These are phyloP conservation scores for Menidia beryllina DNA, from an alignment of 2,113 vertebrate species.

Conservation along the genomic window DNA sequence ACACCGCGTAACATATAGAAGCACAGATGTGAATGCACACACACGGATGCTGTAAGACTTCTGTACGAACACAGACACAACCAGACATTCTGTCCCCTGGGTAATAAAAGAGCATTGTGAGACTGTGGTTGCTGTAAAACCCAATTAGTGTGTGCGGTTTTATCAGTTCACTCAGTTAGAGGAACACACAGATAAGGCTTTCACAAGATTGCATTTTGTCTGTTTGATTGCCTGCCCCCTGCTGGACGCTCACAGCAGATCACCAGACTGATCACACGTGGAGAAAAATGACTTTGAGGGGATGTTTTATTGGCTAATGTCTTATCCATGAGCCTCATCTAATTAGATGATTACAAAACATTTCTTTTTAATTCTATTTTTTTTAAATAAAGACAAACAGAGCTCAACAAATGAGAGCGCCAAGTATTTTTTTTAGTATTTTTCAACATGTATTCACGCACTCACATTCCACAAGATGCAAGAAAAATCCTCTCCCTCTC, in stretches of 20 bases:
- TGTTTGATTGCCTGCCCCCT: slow-evolving; percentile 61
- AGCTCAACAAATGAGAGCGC: slow-evolving; percentile 14
- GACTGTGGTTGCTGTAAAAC: slow-evolving; percentile 76
- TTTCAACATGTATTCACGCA: slow-evolving; percentile 2
- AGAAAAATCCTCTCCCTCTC: background rate
- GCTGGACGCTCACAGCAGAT: slow-evolving; percentile 61
- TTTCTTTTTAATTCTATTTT: too few species aligned
- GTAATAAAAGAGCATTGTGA: slow-evolving; percentile 77
- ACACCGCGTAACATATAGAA: slow-evolving; percentile 31
- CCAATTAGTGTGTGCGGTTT: slow-evolving; percentile 78
- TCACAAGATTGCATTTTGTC: slow-evolving; percentile 25
- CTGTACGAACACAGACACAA: slow-evolving; percentile 58
- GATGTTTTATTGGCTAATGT: slow-evolving; percentile 38
- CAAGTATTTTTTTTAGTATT: slow-evolving; percentile 10
- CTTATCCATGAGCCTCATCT: slow-evolving; percentile 41
- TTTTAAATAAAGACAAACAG: slow-evolving; percentile 43
- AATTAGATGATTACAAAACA: slow-evolving; percentile 35
- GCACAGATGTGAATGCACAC: slow-evolving; percentile 29
- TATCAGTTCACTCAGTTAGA: slow-evolving; percentile 63
- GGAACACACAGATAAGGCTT: slow-evolving; percentile 61
- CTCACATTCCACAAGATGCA: slow-evolving; percentile 16
- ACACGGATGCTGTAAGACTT: slow-evolving; percentile 22
- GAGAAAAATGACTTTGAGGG: slow-evolving; percentile 3
- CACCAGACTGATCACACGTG: slow-evolving; percentile 10
- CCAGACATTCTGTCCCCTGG: slow-evolving; percentile 71